These are phyloP conservation scores for Lacerta bilineata DNA, from an alignment of 2,797 vertebrate species.

Conservation along the genomic window DNA sequence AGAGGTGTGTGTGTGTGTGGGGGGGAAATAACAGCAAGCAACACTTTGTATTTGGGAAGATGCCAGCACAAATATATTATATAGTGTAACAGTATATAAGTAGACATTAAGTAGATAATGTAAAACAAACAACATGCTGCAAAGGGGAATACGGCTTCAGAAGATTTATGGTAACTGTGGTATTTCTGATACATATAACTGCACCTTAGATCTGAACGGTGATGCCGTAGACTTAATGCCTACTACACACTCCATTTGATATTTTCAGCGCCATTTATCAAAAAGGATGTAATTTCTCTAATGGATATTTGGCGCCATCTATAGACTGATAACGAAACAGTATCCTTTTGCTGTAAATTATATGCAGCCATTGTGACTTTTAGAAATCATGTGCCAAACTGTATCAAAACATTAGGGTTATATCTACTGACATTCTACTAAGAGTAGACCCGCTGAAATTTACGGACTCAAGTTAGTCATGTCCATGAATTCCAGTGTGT, in stretches of 20 bases:
- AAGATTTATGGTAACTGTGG: neutral
- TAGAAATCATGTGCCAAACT: neutral
- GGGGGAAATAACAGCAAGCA: neutral
- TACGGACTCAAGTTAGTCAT: too few relatives aligned
- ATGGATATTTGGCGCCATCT: slow-evolving; percentile 40
- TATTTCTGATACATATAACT: neutral
- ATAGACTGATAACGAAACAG: neutral
- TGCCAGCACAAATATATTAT: neutral
- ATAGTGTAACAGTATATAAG: neutral
- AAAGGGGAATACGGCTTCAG: neutral
- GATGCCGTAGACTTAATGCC: neutral
- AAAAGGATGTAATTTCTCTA: neutral
- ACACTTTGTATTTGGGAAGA: neutral
- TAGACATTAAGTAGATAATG: neutral
- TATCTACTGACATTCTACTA: too few relatives aligned
- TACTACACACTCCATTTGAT: neutral
- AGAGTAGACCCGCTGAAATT: too few relatives aligned
- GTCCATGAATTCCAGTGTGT: too few relatives aligned
- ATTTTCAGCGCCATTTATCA: neutral
- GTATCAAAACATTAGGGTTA: neutral
- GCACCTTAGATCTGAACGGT: neutral
- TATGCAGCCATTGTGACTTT: neutral
- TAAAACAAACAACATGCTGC: neutral
- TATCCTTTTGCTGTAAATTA: neutral
- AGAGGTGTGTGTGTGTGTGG: too few relatives aligned